Percentiles rank a stretch among this genome's conserved stretches.
phyloP scores from a whole-genome alignment of 2,888 invertebrate species.

The Crossocerus cetratus region DNA sequence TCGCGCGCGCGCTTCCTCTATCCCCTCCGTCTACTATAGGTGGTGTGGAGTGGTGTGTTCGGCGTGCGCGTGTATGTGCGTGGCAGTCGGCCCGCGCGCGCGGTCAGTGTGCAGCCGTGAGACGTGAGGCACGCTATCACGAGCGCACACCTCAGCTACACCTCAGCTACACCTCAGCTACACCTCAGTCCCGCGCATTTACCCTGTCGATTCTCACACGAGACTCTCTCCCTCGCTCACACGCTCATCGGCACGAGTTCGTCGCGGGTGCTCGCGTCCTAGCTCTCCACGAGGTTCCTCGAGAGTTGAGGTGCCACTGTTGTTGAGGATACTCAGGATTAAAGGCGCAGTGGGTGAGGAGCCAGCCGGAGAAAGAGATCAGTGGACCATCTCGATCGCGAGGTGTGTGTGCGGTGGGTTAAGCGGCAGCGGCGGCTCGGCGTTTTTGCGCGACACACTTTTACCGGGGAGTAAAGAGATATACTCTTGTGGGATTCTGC shows the following conservation, averaged over 20 bases:
- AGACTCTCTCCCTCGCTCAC: neutral
- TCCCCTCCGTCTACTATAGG: neutral
- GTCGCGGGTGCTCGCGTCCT: neutral
- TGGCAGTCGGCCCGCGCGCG: neutral
- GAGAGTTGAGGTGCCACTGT: too few relatives aligned
- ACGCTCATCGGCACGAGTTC: neutral
- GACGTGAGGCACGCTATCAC: neutral
- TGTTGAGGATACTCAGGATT: too few relatives aligned
- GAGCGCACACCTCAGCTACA: neutral
- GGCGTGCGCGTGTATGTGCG: slow-evolving; percentile 14
- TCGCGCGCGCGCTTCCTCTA: neutral
- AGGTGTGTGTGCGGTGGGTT: slow-evolving; percentile 10
- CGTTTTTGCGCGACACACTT: slow-evolving; percentile 54
- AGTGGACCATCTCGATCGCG: slow-evolving; percentile 41
- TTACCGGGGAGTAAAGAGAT: slow-evolving; percentile 46
- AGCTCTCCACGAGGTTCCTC: neutral
- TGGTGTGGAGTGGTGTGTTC: neutral
- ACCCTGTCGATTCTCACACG: neutral
- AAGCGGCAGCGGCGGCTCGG: too few relatives aligned
- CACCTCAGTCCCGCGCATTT: neutral
- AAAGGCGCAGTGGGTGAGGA: neutral
- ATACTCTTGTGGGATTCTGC: slow-evolving; percentile 28
- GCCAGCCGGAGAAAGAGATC: neutral
- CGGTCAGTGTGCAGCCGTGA: neutral
- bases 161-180: too few relatives aligned